A percentile compares a stretch with the other conserved stretches of the same genome.
These are phyloP conservation scores for Nymphalis urticae DNA, from an alignment of 2,888 invertebrate species.

Conservation along the genomic window DNA sequence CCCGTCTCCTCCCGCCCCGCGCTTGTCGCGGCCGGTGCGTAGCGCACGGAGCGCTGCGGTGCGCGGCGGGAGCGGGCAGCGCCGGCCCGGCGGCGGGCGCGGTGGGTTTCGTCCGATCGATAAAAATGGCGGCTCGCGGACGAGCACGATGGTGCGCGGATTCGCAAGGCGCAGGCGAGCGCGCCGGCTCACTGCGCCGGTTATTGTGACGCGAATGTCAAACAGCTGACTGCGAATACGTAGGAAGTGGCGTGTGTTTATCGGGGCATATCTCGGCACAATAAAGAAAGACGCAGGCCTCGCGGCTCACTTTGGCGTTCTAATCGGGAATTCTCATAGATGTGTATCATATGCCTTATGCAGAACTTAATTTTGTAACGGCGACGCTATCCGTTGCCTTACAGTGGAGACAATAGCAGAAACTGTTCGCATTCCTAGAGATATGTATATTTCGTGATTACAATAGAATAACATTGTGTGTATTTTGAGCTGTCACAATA, in stretches of 20 bases:
- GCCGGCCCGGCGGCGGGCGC: slow-evolving; percentile 44
- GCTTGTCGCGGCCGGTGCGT: slow-evolving; percentile 2
- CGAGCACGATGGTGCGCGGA: slow-evolving; percentile 37
- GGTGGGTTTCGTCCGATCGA: slow-evolving; percentile 53
- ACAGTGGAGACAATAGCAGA: slow-evolving; percentile 24
- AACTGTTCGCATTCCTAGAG: slow-evolving; percentile 26
- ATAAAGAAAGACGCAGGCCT: slow-evolving; percentile 27
- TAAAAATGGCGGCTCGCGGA: slow-evolving; percentile 54
- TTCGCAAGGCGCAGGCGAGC: slow-evolving; percentile 21
- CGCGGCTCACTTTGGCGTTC: slow-evolving; percentile 24
- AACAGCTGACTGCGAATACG: slow-evolving; percentile 73
- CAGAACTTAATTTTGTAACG: slow-evolving; percentile 10
- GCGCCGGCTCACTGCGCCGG: slow-evolving; percentile 40
- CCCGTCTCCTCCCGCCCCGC: slow-evolving; percentile 48
- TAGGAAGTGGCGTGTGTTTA: slow-evolving; percentile 46
- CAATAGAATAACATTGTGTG: slow-evolving; percentile 25
- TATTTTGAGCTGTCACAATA: slow-evolving; percentile 27
- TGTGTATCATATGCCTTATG: slow-evolving; percentile 12
- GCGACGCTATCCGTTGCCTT: slow-evolving; percentile 14
- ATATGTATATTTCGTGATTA: slow-evolving; percentile 18
- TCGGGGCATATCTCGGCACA: slow-evolving; percentile 35
- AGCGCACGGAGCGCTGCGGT: slow-evolving; percentile 41
- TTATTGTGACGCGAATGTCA: slow-evolving; percentile 57
- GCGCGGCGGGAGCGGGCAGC: slow-evolving; percentile 34
- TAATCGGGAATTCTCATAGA: slow-evolving; percentile 29